Evolutionary conservation across 2,888 invertebrate species (phyloP), one percentile per base, ranked within the genome.

Genomic region (Cremastinae sp.): DNA sequence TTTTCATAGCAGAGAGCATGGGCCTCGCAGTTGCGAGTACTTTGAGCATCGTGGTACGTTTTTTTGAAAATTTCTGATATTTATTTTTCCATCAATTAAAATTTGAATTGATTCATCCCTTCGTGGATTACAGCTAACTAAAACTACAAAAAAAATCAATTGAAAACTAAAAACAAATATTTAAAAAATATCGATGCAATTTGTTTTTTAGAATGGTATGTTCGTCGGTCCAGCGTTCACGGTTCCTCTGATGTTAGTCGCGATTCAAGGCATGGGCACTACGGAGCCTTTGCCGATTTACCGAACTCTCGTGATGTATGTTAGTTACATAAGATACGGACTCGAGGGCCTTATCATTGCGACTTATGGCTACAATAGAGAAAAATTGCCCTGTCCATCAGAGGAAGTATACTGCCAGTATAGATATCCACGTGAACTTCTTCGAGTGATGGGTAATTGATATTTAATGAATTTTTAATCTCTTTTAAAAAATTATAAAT

Each of bases 201-300:
- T n/a, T n/a, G n/a, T 28, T 28, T 28, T 28, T 28, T 90, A 96
- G 96, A 96, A 96, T 85, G 94, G 95, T 28, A 96, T 97, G 90
- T 98, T 98, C 89, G 91, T 97, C 82, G 98, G 97, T 0, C 97
- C 98, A 12, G 95, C 96, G 0, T 86, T 95, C 72, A 92, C 95
- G 64, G 97, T 97, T 3, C 98, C 98, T 0, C 91, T 98, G 9
- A 96, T 98, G 93, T 90, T 98, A 69, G 91, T 98, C 58, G 95
- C 97, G 3, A 95, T 95, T 0, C 95, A 96, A 85, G 96, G 98
- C 35, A 94, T 98, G 84, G 98, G 98, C 3, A 89, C 85, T 61
- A 91, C 92, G n/a, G 91, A 92, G 0, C 94, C 95, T 0, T 92
- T 95, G 16, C 95, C 97, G 0, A 87, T 93, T 0, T 92, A 95